A percentile compares a stretch with the other conserved stretches of the same genome.
phyloP scores from a whole-genome alignment of 1,140 invertebrate genomes.

The Microplitis mediator region DNA sequence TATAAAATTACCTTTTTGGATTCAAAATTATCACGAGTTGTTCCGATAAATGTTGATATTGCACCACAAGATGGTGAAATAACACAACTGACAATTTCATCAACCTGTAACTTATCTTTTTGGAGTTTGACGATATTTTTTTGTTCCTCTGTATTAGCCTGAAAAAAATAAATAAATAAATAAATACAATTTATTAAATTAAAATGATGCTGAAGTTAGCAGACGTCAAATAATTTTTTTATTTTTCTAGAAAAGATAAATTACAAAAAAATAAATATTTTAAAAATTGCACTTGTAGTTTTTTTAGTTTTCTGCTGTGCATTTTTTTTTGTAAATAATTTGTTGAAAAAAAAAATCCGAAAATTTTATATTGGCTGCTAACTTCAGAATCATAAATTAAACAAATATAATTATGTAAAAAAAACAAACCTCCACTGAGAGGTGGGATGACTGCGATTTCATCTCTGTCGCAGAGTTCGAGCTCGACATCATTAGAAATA shows the following conservation, averaged over 20 bases:
- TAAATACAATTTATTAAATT: constrained; percentile 2
- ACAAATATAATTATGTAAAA: constrained; percentile 1
- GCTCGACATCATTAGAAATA: constrained; percentile 57
- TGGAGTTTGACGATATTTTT: constrained; percentile 69
- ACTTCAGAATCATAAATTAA: too few relatives aligned
- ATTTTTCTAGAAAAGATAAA: too few relatives aligned
- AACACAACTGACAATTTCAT: constrained; percentile 71
- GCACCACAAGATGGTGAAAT: constrained; percentile 81
- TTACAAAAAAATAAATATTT: too few relatives aligned
- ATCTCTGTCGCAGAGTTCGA: constrained; percentile 71
- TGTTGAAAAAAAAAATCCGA: too few relatives aligned
- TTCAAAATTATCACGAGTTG: constrained; percentile 88
- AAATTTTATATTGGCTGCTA: too few relatives aligned
- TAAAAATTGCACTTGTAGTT: too few relatives aligned
- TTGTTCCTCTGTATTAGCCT: constrained; percentile 58
- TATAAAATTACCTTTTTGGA: constrained; percentile 71
- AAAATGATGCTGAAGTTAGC: too few relatives aligned
- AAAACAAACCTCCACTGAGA: constrained; percentile 76
- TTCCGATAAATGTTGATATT: constrained; percentile 88
- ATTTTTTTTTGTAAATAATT: too few relatives aligned
- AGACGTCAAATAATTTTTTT: too few relatives aligned
- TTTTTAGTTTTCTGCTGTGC: too few relatives aligned
- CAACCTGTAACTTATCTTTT: constrained; percentile 71
- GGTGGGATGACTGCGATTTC: constrained; percentile 87
- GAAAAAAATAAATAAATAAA: constrained; percentile 19